These are phyloP conservation scores for Meloidogyne hapla DNA, from an alignment of 1,140 invertebrate genomes.

Conservation along the genomic window DNA sequence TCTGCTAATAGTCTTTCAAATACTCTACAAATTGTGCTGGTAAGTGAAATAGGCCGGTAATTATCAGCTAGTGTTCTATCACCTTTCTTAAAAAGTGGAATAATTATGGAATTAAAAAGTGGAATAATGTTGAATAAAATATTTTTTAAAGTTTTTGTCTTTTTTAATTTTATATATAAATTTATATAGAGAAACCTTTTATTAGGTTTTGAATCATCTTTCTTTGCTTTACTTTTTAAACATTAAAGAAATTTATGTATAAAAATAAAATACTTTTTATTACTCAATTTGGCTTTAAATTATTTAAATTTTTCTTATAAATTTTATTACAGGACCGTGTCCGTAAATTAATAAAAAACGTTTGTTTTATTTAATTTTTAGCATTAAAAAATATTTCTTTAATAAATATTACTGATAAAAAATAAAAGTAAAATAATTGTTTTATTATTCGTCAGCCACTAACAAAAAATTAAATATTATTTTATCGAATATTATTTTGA, in stretches of 20 bases:
- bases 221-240: not conserved
- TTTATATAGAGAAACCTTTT: not conserved
- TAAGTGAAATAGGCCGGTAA: conserved; percentile 11
- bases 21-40: not conserved
- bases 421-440: not conserved
- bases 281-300: too few relatives aligned
- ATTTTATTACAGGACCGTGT: too few relatives aligned
- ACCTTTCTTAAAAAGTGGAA: conserved; percentile 1
- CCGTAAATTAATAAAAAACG: too few relatives aligned
- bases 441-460: not conserved
- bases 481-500: too few relatives aligned
- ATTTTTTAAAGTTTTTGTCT: not conserved
- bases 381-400: not conserved
- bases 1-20: conserved; percentile 7
- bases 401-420: not conserved
- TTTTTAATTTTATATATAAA: not conserved
- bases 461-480: too few relatives aligned
- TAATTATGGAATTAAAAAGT: not conserved
- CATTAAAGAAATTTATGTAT: not conserved
- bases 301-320: too few relatives aligned
- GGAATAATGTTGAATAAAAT: not conserved
- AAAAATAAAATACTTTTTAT: not conserved
- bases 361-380: not conserved
- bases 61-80: not conserved
- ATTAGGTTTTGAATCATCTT: not conserved